Evolutionary conservation across 1,140 invertebrate genomes (phyloP), one percentile per base, ranked within the genome.

Genomic region (Drosophila parabipectinata): DNA sequence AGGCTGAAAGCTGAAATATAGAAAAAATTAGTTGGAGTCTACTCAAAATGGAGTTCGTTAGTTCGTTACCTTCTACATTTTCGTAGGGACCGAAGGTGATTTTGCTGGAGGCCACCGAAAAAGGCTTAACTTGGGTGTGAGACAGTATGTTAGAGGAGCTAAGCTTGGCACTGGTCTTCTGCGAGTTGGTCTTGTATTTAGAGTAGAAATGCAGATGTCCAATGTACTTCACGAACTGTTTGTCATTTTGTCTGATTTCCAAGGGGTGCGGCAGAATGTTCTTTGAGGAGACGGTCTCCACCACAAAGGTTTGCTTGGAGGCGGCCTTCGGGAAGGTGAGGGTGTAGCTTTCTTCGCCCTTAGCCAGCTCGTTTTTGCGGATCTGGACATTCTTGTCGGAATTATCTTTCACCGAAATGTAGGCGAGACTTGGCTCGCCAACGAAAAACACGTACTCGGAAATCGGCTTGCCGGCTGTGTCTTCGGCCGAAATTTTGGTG

Each of bases 11-110:
- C 92, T 78, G 76, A 30, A 72, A 24, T 47, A n/a, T 53, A 24
- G 12, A 2, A 34, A 5, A n/a, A 5, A 14, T 4, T 28, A 30
- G 14, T 15, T 52, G 2, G 3, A 52, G 9, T 3, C 14, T 15
- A 18, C 15, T 52, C 2, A 18, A 32, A 52, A 52, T 18, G 9
- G 7, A 18, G 15, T 18, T 4, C 6, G 0, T 44, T 18, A 21
- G 3, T 21, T 9, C 37, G 63, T 67, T 57, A 92, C 91, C 93
- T 64, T 92, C 82, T 59, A 96, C 93, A 73, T 97, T 96, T 54
- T 97, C 95, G 91, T 96, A 99, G 0, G 97, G 96, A 30, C 98
- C 98, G 92, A 98, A 98, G 0, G 93, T 95, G 18, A 99, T 95
- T 14, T 94, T 94, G 51, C 95, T 95, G 69, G 98, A 97, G 18